These are phyloP conservation scores for Amiota communis DNA, from an alignment of 2,888 invertebrate species.

Conservation along the genomic window DNA sequence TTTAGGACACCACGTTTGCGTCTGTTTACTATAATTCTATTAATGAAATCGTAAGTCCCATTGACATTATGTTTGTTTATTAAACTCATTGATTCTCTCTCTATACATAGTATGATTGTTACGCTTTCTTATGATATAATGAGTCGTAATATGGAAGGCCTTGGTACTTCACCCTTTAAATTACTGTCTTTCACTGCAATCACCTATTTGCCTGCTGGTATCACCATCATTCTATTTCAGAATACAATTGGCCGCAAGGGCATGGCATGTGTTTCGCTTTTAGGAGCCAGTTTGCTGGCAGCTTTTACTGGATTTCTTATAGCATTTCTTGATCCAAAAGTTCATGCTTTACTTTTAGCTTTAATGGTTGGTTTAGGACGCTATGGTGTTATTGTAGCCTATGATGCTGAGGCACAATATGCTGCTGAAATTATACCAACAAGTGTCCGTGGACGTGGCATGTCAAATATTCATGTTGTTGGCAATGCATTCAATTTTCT, in stretches of 20 bases:
- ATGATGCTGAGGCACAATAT: slow-evolving; percentile 79
- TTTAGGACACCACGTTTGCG: slow-evolving; percentile 75
- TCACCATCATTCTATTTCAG: slow-evolving; percentile 67
- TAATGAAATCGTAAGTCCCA: slow-evolving; percentile 76
- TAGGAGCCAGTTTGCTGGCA: slow-evolving; percentile 75
- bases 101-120: slow-evolving; percentile 74
- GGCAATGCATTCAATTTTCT: slow-evolving; percentile 77
- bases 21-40: slow-evolving; percentile 75
- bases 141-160: slow-evolving; percentile 76
- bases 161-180: slow-evolving; percentile 75
- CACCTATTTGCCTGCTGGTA: slow-evolving; percentile 75
- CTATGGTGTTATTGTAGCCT: slow-evolving; percentile 76
- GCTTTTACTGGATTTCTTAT: slow-evolving; percentile 74
- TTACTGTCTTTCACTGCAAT: slow-evolving; percentile 74
- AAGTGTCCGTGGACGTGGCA: slow-evolving; percentile 77
- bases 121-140: slow-evolving; percentile 77
- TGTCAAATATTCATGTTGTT: slow-evolving; percentile 77
- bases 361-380: slow-evolving; percentile 75
- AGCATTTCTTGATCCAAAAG: slow-evolving; percentile 59
- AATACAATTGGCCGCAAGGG: slow-evolving; percentile 74
- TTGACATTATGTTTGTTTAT: not conserved
- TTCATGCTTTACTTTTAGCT: slow-evolving; percentile 71
- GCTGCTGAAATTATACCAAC: slow-evolving; percentile 79
- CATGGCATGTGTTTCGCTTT: slow-evolving; percentile 75
- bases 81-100: slow-evolving; percentile 63